Percentiles rank a stretch among this genome's conserved stretches.
Evolutionary conservation across 2,888 invertebrate species (phyloP).

Genomic region (Ophraella communa): DNA sequence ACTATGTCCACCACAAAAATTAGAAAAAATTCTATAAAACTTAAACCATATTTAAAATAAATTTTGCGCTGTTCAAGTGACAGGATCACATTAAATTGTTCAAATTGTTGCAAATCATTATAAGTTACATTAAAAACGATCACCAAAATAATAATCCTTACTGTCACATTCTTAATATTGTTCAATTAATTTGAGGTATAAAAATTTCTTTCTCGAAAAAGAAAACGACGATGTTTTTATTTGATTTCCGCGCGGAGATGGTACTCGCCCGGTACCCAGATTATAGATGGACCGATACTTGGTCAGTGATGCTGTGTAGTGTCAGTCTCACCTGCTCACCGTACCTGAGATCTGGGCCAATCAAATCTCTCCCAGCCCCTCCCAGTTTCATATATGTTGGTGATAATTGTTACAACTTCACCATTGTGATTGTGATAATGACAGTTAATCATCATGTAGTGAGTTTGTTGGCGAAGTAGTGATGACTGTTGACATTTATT

Average conservation of each 20-base stretch:
- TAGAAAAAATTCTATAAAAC: slow-evolving; percentile 12
- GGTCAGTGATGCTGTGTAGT: slow-evolving; percentile 52
- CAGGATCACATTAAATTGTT: slow-evolving; percentile 39
- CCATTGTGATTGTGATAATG: slow-evolving; percentile 31
- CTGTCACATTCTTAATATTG: too few relatives aligned
- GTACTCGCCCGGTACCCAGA: slow-evolving; percentile 37
- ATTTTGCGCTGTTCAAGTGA: slow-evolving; percentile 12
- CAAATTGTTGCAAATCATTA: slow-evolving; percentile 46
- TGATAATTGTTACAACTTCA: slow-evolving; percentile 46
- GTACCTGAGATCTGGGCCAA: slow-evolving; percentile 51
- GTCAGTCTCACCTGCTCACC: slow-evolving; percentile 53
- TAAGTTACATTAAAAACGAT: slow-evolving; percentile 32
- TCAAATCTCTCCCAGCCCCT: slow-evolving; percentile 42
- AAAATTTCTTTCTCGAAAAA: slow-evolving; percentile 15
- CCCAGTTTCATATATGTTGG: slow-evolving; percentile 44
- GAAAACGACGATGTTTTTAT: slow-evolving; percentile 6
- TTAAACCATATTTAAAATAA: slow-evolving; percentile 7
- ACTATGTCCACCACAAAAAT: slow-evolving; percentile 38
- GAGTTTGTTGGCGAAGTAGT: not conserved
- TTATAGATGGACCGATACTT: slow-evolving; percentile 49
- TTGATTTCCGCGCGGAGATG: slow-evolving; percentile 16
- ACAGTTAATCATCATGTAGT: not conserved
- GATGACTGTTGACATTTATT: not conserved
- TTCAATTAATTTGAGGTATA: slow-evolving; percentile 22
- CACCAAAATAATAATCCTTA: slow-evolving; percentile 12